Conservation (phyloP, 1,140 invertebrate species). For the Nephila pilipes region DNA sequence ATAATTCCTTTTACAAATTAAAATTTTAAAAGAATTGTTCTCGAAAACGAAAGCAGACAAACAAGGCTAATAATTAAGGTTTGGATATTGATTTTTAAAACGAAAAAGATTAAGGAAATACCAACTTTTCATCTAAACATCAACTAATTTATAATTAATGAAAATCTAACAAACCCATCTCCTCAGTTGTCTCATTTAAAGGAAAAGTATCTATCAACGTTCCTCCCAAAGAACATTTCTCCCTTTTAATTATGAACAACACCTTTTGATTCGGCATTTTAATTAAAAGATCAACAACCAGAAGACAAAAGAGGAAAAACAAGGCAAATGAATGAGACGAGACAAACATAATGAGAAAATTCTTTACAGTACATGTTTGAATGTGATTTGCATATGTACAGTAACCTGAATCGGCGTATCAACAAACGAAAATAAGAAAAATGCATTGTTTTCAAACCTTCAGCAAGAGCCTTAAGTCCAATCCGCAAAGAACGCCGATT, state of each 20-base stretch:
- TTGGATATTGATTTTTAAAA: neutral
- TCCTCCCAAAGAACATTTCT: neutral
- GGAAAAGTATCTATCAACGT: no score
- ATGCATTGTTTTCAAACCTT: constrained; percentile 32
- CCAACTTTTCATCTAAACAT: neutral
- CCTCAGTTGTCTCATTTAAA: neutral
- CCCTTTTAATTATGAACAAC: constrained; percentile 24
- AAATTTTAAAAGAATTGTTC: no score
- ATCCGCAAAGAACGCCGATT: neutral
- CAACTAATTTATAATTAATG: constrained; percentile 31
- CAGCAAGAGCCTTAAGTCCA: constrained; percentile 35
- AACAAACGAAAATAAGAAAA: constrained; percentile 65
- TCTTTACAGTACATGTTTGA: constrained; percentile 76
- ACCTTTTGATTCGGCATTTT: constrained; percentile 47
- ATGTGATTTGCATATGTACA: constrained; percentile 76
- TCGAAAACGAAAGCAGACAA: no score
- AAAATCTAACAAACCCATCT: constrained; percentile 1
- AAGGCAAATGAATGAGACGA: constrained; percentile 34
- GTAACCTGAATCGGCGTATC: constrained; percentile 73
- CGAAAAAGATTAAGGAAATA: neutral
- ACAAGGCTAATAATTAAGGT: no score
- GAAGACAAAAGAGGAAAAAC: neutral
- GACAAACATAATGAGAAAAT: constrained; percentile 71
- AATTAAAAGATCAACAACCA: constrained; percentile 40
- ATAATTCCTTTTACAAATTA: no score